A percentile compares a stretch with the other conserved stretches of the same genome.
Evolutionary conservation across 2,888 invertebrate genomes (phyloP).

Genomic region (Emesis furor): DNA sequence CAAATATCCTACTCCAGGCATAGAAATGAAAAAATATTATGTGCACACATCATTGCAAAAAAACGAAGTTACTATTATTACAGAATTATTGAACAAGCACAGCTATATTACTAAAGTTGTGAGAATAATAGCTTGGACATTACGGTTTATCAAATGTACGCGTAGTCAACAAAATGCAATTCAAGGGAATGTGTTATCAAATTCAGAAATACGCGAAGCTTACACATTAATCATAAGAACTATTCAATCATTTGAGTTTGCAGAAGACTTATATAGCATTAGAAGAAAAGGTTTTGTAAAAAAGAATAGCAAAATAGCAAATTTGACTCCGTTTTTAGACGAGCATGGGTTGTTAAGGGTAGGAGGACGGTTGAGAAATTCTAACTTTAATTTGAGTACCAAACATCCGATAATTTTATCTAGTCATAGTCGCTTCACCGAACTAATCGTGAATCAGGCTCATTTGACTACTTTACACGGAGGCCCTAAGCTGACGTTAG

Average conservation of each 20-base stretch:
- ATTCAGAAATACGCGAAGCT: not conserved
- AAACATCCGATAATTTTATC: not conserved
- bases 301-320: constrained; percentile 26
- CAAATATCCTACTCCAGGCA: not conserved
- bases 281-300: not conserved
- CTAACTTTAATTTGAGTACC: not conserved
- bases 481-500: not conserved
- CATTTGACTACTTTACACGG: not conserved
- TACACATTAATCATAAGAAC: constrained; percentile 30
- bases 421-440: constrained; percentile 22
- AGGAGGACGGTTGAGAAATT: constrained; percentile 17
- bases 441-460: constrained; percentile 3
- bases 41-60: not conserved
- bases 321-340: constrained; percentile 29
- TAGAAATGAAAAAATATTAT: not conserved
- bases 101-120: constrained; percentile 24
- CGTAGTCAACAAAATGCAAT: not conserved
- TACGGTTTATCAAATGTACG: constrained; percentile 26
- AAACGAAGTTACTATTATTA: constrained; percentile 3
- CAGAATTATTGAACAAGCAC: constrained; percentile 24
- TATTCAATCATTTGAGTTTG: constrained; percentile 30
- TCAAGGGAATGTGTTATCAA: not conserved
- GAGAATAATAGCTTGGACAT: constrained; percentile 24
- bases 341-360: constrained; percentile 20
- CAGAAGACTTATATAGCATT: constrained; percentile 17